Evolutionary conservation across 2,888 invertebrate species (phyloP).

Genomic region (Monochamus alternatus): DNA sequence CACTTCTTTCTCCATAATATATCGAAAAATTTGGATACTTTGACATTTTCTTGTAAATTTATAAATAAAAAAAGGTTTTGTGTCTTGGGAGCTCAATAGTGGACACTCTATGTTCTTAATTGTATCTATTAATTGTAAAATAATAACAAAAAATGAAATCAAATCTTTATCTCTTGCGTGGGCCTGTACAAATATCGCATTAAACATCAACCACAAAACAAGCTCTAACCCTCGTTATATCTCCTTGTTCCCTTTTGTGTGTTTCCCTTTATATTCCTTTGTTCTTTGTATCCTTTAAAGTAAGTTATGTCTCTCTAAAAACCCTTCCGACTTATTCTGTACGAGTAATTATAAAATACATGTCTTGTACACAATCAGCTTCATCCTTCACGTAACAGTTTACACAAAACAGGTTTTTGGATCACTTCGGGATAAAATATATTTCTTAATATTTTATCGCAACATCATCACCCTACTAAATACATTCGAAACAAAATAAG

Average conservation of each 20-base stretch:
- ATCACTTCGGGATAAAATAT: conserved; percentile 17
- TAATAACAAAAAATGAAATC: no score
- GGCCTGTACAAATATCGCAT: conserved; percentile 6
- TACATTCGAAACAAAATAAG: no score
- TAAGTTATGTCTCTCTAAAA: conserved; percentile 33
- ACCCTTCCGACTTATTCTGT: conserved; percentile 45
- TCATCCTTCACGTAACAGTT: background rate
- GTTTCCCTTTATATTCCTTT: conserved; percentile 49
- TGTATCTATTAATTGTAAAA: no score
- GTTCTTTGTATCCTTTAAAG: conserved; percentile 41
- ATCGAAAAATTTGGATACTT: no score
- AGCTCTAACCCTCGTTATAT: conserved; percentile 49
- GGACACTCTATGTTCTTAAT: no score
- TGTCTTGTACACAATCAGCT: conserved; percentile 4
- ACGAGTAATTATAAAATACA: conserved; percentile 23
- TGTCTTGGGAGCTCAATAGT: no score
- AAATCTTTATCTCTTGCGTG: background rate
- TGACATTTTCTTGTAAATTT: no score
- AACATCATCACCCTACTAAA: no score
- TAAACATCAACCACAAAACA: conserved; percentile 43
- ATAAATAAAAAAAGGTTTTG: no score
- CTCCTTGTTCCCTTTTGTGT: conserved; percentile 43
- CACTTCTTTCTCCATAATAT: no score
- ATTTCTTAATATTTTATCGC: no score
- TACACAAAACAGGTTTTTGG: background rate